A percentile compares a stretch with the other conserved stretches of the same genome.
phyloP scores from a whole-genome alignment of 2,888 invertebrate genomes.

The Orchestes rusci region DNA sequence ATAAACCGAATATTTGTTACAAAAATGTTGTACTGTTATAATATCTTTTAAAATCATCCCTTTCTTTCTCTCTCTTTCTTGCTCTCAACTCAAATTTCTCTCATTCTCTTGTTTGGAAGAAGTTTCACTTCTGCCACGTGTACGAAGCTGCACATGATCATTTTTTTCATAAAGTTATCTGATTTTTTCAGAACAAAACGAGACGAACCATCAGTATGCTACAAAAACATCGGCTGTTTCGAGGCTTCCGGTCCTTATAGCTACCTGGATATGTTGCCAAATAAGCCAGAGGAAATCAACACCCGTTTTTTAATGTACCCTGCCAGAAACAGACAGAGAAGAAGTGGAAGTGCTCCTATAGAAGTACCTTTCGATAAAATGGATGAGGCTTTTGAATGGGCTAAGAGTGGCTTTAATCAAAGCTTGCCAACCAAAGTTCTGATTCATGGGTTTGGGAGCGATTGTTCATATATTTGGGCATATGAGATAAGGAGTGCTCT shows the following conservation, averaged over 20 bases:
- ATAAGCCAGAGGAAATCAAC: slow-evolving; percentile 77
- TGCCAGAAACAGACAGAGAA: slow-evolving; percentile 41
- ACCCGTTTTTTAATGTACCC: slow-evolving; percentile 77
- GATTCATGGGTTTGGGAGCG: slow-evolving; percentile 90
- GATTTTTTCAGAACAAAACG: slow-evolving; percentile 57
- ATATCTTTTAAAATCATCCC: too few species aligned
- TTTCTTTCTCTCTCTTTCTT: too few species aligned
- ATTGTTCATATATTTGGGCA: slow-evolving; percentile 88
- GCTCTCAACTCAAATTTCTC: too few species aligned
- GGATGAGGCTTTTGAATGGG: slow-evolving; percentile 61
- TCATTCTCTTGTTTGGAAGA: too few species aligned
- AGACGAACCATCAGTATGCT: slow-evolving; percentile 75
- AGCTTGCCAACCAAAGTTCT: slow-evolving; percentile 69
- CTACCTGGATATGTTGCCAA: slow-evolving; percentile 83
- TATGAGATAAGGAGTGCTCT: slow-evolving; percentile 88
- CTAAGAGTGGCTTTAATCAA: slow-evolving; percentile 58
- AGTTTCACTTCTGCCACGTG: too few species aligned
- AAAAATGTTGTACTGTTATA: too few species aligned
- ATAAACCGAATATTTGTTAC: too few species aligned
- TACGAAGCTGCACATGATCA: too few species aligned
- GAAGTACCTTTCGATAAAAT: slow-evolving; percentile 68
- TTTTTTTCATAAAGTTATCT: too few species aligned
- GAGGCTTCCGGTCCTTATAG: slow-evolving; percentile 81
- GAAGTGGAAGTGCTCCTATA: slow-evolving; percentile 49
- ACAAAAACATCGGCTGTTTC: slow-evolving; percentile 86